Base-by-base conservation (phyloP, 2,797 vertebrate species). In the Takifugu ocellatus region DNA sequence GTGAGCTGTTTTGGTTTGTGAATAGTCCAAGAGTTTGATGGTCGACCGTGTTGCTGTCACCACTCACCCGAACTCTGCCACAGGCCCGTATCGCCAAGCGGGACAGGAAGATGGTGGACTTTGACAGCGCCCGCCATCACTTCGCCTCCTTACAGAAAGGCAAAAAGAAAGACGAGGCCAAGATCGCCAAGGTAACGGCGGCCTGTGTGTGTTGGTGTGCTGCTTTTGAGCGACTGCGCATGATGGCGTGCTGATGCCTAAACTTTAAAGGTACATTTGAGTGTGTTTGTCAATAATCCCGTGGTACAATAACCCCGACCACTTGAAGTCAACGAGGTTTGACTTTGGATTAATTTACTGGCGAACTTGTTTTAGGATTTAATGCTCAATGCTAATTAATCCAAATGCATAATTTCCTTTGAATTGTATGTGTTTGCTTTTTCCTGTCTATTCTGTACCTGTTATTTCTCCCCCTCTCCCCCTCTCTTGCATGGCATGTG, bases 81-180 rank as follows among this genome's bases (percentile, higher is more conserved):
- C 33, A 96, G 96, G 92, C 95, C 47, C 96, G 97, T 25, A 96
- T 99, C 0, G 95, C 96, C 0, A 99, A 99, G 80, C 92, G 96
- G 0, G 96, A 96, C 49, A 92, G 97, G 83, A 99, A 99, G 84
- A 89, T 99, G 73, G 95, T 98, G 77, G 97, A 99, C 87, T 99
- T 93, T 0, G 96, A 98, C 90, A 98, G 97, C 21, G 96, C 97
- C 66, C 89, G 97, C 66, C 97, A 99, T 84, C 96, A 98, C 78
- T 96, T 94, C 9, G 87, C 92, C 84, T 94, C 95, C 56, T 85
- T 98, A 66, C 96, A 98, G 82, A 96, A 94, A 3, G 94, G 94
- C 24, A 99, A 98, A 86, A 96, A 95, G 86, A 95, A 96, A 78
- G 94, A 96, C 0, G 94, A 96, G 66, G 91, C 91, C 71, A 95